Conservation (phyloP, 2,888 invertebrate species). For the Mimumesa dahlbomi region DNA sequence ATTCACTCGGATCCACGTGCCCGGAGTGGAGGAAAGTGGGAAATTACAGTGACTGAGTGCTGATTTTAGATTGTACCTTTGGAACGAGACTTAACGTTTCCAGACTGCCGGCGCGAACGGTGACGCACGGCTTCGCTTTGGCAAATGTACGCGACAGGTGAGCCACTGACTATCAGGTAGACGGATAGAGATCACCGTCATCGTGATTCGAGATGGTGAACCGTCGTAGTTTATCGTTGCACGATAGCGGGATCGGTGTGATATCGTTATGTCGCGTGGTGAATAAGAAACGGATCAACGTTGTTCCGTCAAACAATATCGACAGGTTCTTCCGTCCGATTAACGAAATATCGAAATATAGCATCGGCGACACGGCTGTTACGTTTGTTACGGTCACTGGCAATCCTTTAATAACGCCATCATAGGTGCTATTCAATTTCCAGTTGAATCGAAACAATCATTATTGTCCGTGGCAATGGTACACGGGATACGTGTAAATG, state of each 20-base stretch:
- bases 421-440: conserved; percentile 51
- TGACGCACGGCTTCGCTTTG: too few species aligned
- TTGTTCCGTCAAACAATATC: too few species aligned
- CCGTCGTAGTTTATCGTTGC: too few species aligned
- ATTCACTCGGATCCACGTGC: conserved; percentile 27
- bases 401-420: conserved; percentile 41
- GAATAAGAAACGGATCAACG: too few species aligned
- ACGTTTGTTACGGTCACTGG: neutral
- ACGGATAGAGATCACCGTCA: too few species aligned
- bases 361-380: conserved; percentile 6
- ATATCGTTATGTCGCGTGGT: too few species aligned
- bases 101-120: too few species aligned
- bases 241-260: too few species aligned
- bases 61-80: conserved; percentile 42
- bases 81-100: conserved; percentile 47
- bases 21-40: conserved; percentile 18
- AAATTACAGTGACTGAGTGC: conserved; percentile 47
- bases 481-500: conserved; percentile 28
- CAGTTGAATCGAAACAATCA: conserved; percentile 58
- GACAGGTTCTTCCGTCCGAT: conserved; percentile 30
- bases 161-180: too few species aligned
- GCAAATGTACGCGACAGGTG: too few species aligned
- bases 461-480: conserved; percentile 43
- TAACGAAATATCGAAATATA: conserved; percentile 40
- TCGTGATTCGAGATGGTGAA: too few species aligned